phyloP scores from a whole-genome alignment of 2,113 vertebrate genomes.

The Chamaetylas fuelleborni region DNA sequence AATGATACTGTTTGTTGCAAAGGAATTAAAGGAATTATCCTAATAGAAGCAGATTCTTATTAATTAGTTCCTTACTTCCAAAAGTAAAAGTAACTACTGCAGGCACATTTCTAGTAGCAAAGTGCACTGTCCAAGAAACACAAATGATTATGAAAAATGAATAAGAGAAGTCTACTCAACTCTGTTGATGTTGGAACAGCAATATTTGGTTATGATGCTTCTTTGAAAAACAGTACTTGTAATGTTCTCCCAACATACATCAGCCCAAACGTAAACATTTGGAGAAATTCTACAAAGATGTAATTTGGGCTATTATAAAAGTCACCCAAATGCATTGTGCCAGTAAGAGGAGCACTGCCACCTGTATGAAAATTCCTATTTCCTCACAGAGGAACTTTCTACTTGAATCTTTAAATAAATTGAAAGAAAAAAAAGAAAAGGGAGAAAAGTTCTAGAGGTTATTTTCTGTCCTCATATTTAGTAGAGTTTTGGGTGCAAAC shows the following conservation, averaged over 20 bases:
- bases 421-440: neutral
- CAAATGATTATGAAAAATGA: conserved; percentile 64
- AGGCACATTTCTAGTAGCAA: conserved; percentile 29
- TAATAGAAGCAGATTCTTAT: conserved; percentile 20
- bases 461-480: neutral
- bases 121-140: conserved; percentile 45
- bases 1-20: neutral
- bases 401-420: neutral
- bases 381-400: neutral
- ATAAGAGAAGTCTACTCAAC: conserved; percentile 38
- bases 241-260: neutral
- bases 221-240: conserved; percentile 38
- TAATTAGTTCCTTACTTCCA: conserved; percentile 41
- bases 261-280: conserved; percentile 26
- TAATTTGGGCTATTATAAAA: conserved; percentile 23
- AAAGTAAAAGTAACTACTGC: conserved; percentile 35
- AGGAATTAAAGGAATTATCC: neutral
- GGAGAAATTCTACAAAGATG: conserved; percentile 26
- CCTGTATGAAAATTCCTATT: neutral
- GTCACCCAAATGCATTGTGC: neutral
- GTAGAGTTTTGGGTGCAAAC: neutral
- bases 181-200: conserved; percentile 58
- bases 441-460: neutral
- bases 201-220: conserved; percentile 40
- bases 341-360: neutral